Evolutionary conservation across 2,888 invertebrate genomes (phyloP).

Genomic region (Eupithecia centaureata): DNA sequence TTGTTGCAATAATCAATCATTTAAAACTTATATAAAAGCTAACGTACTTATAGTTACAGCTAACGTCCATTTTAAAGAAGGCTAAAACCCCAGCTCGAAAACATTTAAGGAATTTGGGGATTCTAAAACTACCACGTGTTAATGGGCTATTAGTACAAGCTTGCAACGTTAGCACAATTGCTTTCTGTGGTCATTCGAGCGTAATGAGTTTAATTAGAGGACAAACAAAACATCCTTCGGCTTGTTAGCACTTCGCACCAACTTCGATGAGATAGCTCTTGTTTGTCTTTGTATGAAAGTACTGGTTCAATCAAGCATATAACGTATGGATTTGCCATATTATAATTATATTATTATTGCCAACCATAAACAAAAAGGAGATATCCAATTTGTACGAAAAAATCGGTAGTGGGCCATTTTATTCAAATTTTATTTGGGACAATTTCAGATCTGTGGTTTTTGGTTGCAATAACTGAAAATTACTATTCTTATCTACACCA

Average conservation of each 20-base stretch:
- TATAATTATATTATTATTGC: too few species aligned
- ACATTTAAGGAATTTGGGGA: background rate
- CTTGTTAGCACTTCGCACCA: background rate
- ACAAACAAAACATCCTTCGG: conserved; percentile 30
- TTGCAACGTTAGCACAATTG: conserved; percentile 32
- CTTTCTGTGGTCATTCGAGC: conserved; percentile 34
- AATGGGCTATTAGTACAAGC: conserved; percentile 36
- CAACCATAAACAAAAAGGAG: background rate
- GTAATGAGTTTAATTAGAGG: conserved; percentile 43
- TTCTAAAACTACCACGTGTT: conserved; percentile 37
- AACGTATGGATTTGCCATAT: background rate
- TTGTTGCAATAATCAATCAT: too few species aligned
- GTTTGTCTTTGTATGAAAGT: background rate
- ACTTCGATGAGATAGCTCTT: background rate
- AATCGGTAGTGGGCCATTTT: background rate
- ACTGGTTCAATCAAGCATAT: background rate
- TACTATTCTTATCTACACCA: too few species aligned
- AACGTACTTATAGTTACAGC: background rate
- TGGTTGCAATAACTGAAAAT: background rate
- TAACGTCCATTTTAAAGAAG: background rate
- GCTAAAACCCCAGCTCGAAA: background rate
- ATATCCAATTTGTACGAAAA: background rate
- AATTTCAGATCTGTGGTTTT: background rate
- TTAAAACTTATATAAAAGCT: too few species aligned
- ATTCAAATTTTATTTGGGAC: background rate